Conservation (phyloP, 2,888 invertebrate species). For the Epirrhoe tristata region DNA sequence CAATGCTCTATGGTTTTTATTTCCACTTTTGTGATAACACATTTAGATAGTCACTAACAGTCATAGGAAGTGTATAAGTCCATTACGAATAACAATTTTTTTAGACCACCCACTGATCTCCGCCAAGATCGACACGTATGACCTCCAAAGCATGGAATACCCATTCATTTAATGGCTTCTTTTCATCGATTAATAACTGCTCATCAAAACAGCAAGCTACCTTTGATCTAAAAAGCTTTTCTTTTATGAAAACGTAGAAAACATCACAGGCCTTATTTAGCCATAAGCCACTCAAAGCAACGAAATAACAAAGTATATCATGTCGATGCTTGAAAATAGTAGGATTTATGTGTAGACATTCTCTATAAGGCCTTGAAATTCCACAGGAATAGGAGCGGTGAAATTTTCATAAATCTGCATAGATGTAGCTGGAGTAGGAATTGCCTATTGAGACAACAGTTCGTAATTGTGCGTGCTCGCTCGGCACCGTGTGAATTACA, state of each 20-base stretch:
- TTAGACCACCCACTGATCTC: background rate
- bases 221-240: background rate
- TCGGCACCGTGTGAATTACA: constrained; percentile 14
- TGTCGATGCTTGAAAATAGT: background rate
- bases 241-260: too few relatives aligned
- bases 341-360: background rate
- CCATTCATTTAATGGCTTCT: background rate
- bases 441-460: constrained; percentile 16
- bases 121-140: background rate
- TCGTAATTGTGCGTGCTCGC: constrained; percentile 12
- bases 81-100: background rate
- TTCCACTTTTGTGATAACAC: background rate
- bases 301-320: too few relatives aligned
- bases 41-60: background rate
- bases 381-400: background rate
- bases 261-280: too few relatives aligned
- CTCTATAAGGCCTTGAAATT: background rate
- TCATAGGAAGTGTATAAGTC: background rate
- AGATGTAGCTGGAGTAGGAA: constrained; percentile 5
- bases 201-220: background rate
- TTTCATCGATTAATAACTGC: background rate
- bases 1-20: too few relatives aligned
- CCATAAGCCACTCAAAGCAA: too few relatives aligned
- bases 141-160: too few relatives aligned
- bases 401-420: constrained; percentile 4